Evolutionary conservation across 1,140 invertebrate genomes (phyloP).

Genomic region (Paracyclopina nana): DNA sequence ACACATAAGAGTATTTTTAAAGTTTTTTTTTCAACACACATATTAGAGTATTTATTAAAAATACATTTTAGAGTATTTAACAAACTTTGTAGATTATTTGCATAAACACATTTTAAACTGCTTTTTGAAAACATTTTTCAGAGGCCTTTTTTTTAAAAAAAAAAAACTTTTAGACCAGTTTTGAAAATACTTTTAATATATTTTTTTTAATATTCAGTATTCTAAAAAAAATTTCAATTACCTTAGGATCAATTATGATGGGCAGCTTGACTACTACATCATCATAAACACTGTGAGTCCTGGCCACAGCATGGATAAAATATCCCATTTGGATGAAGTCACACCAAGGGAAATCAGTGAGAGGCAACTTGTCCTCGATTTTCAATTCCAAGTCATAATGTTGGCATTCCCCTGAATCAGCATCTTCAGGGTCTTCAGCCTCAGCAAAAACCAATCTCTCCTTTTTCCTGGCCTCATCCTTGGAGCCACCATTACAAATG

Average conservation of each 20-base stretch:
- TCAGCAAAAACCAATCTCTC: background rate
- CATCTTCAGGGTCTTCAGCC: background rate
- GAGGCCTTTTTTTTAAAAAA: too few species aligned
- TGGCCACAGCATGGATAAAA: background rate
- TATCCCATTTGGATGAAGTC: background rate
- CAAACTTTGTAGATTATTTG: too few species aligned
- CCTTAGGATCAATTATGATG: background rate
- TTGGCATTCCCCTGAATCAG: background rate
- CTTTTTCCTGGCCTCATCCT: background rate
- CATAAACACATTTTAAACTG: too few species aligned
- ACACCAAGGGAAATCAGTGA: background rate
- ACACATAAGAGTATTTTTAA: too few species aligned
- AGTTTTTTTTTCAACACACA: too few species aligned
- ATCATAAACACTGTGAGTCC: background rate
- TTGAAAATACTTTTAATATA: too few species aligned
- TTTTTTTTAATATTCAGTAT: too few species aligned
- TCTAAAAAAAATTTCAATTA: too few species aligned
- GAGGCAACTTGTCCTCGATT: background rate
- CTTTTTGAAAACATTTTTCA: too few species aligned
- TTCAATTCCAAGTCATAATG: background rate
- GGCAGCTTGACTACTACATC: background rate
- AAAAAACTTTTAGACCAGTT: too few species aligned
- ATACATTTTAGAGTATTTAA: too few species aligned
- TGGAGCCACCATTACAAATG: background rate
- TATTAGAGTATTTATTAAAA: too few species aligned